These are phyloP conservation scores for Lepus europaeus DNA, from an alignment of 2,113 vertebrate genomes.

Conservation along the genomic window DNA sequence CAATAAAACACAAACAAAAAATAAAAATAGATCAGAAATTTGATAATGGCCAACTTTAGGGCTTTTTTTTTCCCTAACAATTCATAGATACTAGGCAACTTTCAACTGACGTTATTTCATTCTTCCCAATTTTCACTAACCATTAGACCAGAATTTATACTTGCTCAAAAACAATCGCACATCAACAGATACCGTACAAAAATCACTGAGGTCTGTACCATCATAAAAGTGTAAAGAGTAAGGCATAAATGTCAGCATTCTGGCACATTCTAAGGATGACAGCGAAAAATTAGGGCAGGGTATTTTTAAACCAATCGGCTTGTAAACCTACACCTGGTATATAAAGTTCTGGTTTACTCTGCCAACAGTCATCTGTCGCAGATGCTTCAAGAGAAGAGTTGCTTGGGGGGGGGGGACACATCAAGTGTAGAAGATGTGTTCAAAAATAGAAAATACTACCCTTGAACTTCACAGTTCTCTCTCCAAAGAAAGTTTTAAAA, in stretches of 20 bases:
- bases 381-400: slow-evolving; percentile 67
- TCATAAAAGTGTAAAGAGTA: slow-evolving; percentile 33
- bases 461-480: slow-evolving; percentile 55
- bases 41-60: not conserved
- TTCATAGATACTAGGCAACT: not conserved
- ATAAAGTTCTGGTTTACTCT: slow-evolving; percentile 77
- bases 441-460: slow-evolving; percentile 68
- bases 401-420: slow-evolving; percentile 76
- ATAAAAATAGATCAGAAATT: not conserved
- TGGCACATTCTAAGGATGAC: slow-evolving; percentile 67
- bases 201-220: not conserved
- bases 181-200: not conserved
- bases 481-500: slow-evolving; percentile 33
- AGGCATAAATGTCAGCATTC: slow-evolving; percentile 52
- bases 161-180: not conserved
- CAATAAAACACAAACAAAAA: not conserved
- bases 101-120: slow-evolving; percentile 5
- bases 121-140: not conserved
- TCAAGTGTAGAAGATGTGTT: not conserved
- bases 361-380: slow-evolving; percentile 72
- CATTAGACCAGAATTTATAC: not conserved
- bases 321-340: slow-evolving; percentile 84
- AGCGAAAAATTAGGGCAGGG: slow-evolving; percentile 63
- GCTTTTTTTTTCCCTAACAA: not conserved
- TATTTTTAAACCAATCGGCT: slow-evolving; percentile 85